phyloP scores from a whole-genome alignment of 2,113 vertebrate genomes.

The Pterophyllum scalare region DNA sequence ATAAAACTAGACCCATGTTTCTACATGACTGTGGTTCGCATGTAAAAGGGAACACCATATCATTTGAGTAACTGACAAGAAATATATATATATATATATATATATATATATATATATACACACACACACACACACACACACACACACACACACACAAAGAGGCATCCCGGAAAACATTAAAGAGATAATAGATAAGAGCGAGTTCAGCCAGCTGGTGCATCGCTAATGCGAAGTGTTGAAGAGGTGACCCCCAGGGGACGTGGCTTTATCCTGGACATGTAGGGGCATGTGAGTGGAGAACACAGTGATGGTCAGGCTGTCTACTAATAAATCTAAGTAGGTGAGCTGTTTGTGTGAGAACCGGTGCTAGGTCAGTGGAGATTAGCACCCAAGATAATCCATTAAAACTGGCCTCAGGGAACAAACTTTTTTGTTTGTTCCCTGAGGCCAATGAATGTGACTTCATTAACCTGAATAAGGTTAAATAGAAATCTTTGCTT shows the following conservation, averaged over 20 bases:
- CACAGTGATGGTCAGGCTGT: slow-evolving; percentile 64
- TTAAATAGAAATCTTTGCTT: slow-evolving; percentile 1
- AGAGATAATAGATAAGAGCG: slow-evolving; percentile 36
- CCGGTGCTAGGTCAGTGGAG: slow-evolving; percentile 25
- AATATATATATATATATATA: too few relatives aligned
- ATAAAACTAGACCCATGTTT: slow-evolving; percentile 39
- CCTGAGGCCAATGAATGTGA: neutral
- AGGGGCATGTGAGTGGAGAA: slow-evolving; percentile 57
- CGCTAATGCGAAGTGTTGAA: slow-evolving; percentile 60
- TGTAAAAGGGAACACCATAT: neutral
- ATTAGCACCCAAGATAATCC: slow-evolving; percentile 42
- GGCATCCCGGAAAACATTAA: slow-evolving; percentile 32
- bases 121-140: slow-evolving; percentile 14
- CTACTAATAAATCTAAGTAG: slow-evolving; percentile 51
- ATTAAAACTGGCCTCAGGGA: neutral
- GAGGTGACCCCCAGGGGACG: slow-evolving; percentile 29
- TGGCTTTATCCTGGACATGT: slow-evolving; percentile 55
- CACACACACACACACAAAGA: slow-evolving; percentile 5
- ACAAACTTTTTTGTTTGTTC: neutral
- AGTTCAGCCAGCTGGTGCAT: slow-evolving; percentile 37
- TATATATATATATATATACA: too few relatives aligned
- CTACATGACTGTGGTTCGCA: slow-evolving; percentile 27
- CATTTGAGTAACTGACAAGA: neutral
- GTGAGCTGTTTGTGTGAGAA: slow-evolving; percentile 43
- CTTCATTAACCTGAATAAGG: neutral